Base-by-base conservation (phyloP, 2,797 vertebrate species). In the Periophthalmus magnuspinnatus region DNA sequence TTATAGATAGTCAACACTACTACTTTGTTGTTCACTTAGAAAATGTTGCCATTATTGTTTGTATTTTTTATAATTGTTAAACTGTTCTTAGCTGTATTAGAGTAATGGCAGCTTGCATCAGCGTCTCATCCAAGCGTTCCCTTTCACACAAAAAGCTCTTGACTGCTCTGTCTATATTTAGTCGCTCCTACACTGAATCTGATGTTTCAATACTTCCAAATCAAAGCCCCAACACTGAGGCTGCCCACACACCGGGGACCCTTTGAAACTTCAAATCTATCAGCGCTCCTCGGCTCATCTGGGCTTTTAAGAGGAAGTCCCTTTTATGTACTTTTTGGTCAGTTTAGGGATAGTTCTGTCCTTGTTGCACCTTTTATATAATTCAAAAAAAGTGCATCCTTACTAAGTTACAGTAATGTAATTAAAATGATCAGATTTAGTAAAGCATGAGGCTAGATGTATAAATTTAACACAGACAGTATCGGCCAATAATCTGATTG, bases 131-230 rank as follows among this genome's bases (percentile, higher is more conserved):
- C 84, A 77, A 81, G 72, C 70, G 86, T 90, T 86, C 86, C 85
- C 79, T 71, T 69, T 65, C 71, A 74, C 76, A 87, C 87, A 55
- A 89, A 84, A 86, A 68, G 88, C 78, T 58, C 56, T 32, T 32
- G 56, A 33, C 52, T 56, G 55, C 22, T 57, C 13, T 58, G 28
- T 58, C 56, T 58, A 58, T 58, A 58, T 58, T 58, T 58, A 58
- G 56, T 32, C 1, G 5, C 56, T 32, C 56, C 56, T 32, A 32
- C 56, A 32, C 56, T 58, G 24, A 58, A 58, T 58, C 33, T 89
- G 84, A 86, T 88, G 86, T 85, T 90, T 90, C 83, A 89, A 85
- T 85, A 78, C 79, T 69, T 61, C 70, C 78, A 88, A 87, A 90
- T 91, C 86, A 89, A 83, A 87, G 83, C 81, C 72, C 64, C 81